Evolutionary conservation across 2,797 vertebrate species (phyloP).

Genomic region (Callimico goeldii): DNA sequence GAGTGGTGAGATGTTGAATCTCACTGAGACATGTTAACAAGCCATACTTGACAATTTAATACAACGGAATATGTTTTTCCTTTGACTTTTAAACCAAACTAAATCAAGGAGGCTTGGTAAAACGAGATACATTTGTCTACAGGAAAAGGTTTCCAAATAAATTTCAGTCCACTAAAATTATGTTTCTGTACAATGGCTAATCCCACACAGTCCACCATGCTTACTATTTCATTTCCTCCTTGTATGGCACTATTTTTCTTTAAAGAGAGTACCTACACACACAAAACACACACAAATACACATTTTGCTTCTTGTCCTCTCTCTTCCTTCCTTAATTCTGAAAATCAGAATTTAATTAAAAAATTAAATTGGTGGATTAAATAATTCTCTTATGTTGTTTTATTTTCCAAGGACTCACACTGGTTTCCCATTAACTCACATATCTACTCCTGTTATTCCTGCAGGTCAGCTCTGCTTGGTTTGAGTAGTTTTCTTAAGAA

Average conservation of each 20-base stretch:
- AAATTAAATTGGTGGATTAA: background rate
- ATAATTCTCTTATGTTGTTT: background rate
- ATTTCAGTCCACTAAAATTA: background rate
- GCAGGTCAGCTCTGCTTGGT: background rate
- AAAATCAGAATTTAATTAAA: background rate
- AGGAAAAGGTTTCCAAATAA: background rate
- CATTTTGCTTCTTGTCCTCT: background rate
- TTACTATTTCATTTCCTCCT: background rate
- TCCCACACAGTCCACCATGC: background rate
- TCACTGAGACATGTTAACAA: background rate
- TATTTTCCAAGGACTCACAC: background rate
- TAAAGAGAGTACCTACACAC: background rate
- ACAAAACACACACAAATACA: background rate
- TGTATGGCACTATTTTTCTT: background rate
- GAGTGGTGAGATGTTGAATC: background rate
- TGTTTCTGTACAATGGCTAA: background rate
- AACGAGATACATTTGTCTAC: background rate
- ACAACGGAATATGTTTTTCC: background rate
- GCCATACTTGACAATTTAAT: background rate
- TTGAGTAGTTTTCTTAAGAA: background rate
- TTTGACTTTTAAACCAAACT: background rate
- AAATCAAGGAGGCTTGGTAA: background rate
- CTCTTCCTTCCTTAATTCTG: background rate
- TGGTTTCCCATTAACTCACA: background rate
- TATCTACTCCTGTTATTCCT: background rate